Evolutionary conservation across 1,140 invertebrate genomes (phyloP).

Genomic region (Oncopodura yosiiana): DNA sequence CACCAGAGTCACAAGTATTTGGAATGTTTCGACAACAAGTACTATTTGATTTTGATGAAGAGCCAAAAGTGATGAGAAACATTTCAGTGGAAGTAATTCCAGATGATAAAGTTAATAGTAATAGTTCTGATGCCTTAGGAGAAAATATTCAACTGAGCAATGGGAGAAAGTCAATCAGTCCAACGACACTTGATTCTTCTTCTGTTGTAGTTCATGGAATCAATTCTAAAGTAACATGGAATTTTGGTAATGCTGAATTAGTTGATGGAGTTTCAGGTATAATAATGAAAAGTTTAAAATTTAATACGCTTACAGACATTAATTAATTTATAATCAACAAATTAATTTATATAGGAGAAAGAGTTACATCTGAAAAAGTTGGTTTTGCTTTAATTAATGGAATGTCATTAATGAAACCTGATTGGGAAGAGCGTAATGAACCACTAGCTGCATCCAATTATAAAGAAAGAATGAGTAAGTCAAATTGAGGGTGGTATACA

Average conservation of each 20-base stretch:
- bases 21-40: constrained; percentile 71
- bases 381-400: constrained; percentile 30
- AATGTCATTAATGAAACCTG: background rate
- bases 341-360: too few relatives aligned
- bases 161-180: too few relatives aligned
- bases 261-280: constrained; percentile 15
- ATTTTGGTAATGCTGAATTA: constrained; percentile 35
- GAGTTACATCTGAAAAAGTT: constrained; percentile 24
- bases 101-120: constrained; percentile 57
- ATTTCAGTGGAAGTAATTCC: constrained; percentile 68
- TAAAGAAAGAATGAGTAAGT: constrained; percentile 62
- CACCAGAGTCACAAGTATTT: constrained; percentile 60
- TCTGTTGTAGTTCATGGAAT: background rate
- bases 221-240: constrained; percentile 24
- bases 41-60: constrained; percentile 64
- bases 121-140: constrained; percentile 47
- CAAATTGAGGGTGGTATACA: background rate
- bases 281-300: too few relatives aligned
- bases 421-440: constrained; percentile 16
- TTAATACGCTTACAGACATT: too few relatives aligned
- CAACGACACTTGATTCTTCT: background rate
- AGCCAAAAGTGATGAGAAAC: constrained; percentile 59
- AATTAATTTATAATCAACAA: too few relatives aligned
- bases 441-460: constrained; percentile 60
- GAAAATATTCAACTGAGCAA: constrained; percentile 46